Base-by-base conservation (phyloP, 1,140 invertebrate species). In the Monochamus saltuarius region DNA sequence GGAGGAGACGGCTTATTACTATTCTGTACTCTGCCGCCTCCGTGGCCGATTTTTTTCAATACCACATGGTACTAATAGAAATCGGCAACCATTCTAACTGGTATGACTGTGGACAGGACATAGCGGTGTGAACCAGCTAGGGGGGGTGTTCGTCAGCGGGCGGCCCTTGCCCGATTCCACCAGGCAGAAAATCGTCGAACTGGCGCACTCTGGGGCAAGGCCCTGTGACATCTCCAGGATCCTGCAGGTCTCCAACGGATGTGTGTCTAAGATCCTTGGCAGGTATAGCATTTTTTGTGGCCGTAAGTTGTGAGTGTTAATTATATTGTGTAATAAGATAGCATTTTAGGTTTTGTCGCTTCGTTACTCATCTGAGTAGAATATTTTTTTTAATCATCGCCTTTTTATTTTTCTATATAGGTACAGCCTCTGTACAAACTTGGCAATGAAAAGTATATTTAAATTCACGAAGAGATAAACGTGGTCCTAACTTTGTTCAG, bases 221-320 rank as follows among this genome's bases (percentile, higher is more conserved):
- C 97, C 97, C 4, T 99, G 97, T 80, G 97, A 99, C 80, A 99
- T 99, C 74, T 96, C 95, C 29, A 85, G 97, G 42, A 95, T 98
- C 67, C 89, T 97, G 9, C 94, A 96, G 80, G 94, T 97, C 70
- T 96, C 92, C 78, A 97, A 97, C 78, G 95, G 95, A 67, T 97
- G 92, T 78, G 94, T 95, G 59, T 94, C 92, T 70, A 95, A 95
- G 80, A 96, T 98, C 67, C 85, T 97, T 53, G 93, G 94, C 77
- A 94, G 95, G 90, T 96, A 79, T 58, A 50, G 46, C 50, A 61
- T 13, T 53, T 38, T 43, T 37, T 50, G 8, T 16, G 9, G 1
- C 7, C n/a, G n/a, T 2, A 37, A 36, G n/a, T 16, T 19, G 13
- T 49, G 13, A 29, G n/a, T 22, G 19, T 2, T 16, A 49, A 29